Evolutionary conservation across 2,113 vertebrate species (phyloP).

Genomic region (Procavia capensis): DNA sequence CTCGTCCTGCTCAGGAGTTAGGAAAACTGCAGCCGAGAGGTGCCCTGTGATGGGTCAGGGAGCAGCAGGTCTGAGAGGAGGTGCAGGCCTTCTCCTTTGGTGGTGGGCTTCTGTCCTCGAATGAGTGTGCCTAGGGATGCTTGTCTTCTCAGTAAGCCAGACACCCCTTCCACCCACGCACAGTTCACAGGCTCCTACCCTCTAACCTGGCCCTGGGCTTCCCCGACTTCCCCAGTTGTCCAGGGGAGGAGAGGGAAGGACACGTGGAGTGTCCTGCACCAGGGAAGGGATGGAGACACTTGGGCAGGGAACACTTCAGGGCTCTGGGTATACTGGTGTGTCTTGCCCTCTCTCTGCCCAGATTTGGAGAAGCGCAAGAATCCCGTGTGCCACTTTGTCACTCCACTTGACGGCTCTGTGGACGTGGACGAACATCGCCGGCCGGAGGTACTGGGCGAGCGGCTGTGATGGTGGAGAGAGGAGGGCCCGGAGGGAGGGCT

Average conservation of each 20-base stretch:
- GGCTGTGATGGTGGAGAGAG: neutral
- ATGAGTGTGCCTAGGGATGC: accelerated
- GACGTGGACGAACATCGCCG: conserved; percentile 93
- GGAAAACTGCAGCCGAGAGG: neutral
- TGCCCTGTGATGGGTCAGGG: neutral
- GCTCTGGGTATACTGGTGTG: accelerated
- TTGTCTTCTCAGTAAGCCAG: neutral
- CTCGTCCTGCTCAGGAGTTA: neutral
- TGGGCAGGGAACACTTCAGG: neutral
- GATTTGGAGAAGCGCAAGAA: conserved; percentile 97
- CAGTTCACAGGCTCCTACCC: neutral
- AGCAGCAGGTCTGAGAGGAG: neutral
- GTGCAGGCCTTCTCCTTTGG: neutral
- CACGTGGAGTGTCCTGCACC: neutral
- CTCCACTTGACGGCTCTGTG: conserved; percentile 94
- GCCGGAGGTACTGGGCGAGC: conserved; percentile 88
- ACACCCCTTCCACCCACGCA: neutral
- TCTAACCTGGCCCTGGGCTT: neutral
- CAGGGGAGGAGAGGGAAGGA: neutral
- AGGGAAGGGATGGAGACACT: accelerated
- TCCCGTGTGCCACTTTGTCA: conserved; percentile 97
- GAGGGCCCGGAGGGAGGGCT: neutral
- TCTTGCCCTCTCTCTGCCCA: conserved; percentile 72
- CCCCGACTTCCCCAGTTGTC: neutral
- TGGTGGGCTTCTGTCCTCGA: neutral